phyloP scores from a whole-genome alignment of 2,113 vertebrate species.

The Alces alces region DNA sequence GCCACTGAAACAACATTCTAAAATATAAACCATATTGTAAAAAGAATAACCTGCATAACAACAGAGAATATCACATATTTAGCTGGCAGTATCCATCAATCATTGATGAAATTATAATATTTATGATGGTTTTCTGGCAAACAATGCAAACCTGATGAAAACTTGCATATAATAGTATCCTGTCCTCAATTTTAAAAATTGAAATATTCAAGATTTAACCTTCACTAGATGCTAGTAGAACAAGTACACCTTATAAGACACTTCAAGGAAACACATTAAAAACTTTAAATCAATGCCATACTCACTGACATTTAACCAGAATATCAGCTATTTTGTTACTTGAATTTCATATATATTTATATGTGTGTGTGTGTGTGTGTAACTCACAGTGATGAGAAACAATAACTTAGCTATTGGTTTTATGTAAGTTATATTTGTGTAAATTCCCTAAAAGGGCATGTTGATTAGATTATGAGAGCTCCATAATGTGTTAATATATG shows the following conservation, averaged over 20 bases:
- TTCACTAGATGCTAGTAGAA: background rate
- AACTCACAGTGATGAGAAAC: background rate
- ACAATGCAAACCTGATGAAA: background rate
- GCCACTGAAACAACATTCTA: background rate
- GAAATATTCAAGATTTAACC: slow-evolving; percentile 46
- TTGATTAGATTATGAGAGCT: background rate
- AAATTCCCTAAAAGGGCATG: background rate
- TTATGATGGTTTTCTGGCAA: slow-evolving; percentile 35
- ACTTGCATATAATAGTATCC: background rate
- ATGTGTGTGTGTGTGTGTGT: background rate
- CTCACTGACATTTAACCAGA: background rate
- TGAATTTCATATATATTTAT: background rate
- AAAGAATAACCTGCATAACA: slow-evolving; percentile 10
- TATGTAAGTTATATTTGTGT: background rate
- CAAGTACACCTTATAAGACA: background rate
- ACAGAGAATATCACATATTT: background rate
- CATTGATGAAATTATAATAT: slow-evolving; percentile 63
- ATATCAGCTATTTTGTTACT: background rate
- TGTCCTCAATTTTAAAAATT: background rate
- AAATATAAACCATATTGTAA: slow-evolving; percentile 3
- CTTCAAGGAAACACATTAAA: background rate
- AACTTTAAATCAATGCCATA: background rate
- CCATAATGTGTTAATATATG: background rate
- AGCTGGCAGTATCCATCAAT: slow-evolving; percentile 42
- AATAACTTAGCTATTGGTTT: background rate